These are phyloP conservation scores for Exephanes ischioxanthus DNA, from an alignment of 2,888 invertebrate genomes.

Conservation along the genomic window DNA sequence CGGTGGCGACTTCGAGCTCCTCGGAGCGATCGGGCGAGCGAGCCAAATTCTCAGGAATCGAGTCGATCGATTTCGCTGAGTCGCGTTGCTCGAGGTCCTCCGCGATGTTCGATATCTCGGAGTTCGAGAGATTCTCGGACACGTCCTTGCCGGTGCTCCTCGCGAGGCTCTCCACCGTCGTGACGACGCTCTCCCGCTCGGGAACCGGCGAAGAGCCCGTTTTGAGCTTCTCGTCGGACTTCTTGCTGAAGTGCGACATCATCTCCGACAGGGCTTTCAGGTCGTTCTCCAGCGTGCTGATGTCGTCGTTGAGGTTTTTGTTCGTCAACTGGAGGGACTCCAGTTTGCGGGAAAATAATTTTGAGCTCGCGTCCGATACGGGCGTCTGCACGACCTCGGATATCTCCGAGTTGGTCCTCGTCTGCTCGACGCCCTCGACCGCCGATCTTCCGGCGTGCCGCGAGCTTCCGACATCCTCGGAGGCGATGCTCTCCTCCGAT, in stretches of 20 bases:
- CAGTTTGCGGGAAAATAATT: constrained; percentile 75
- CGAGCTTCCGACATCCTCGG: constrained; percentile 14
- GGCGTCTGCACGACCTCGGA: constrained; percentile 40
- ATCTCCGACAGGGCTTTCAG: constrained; percentile 81
- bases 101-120: constrained; percentile 44
- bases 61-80: constrained; percentile 20
- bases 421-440: constrained; percentile 27
- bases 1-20: constrained; percentile 61
- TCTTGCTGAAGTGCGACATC: constrained; percentile 81
- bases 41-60: constrained; percentile 18
- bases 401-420: constrained; percentile 49
- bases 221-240: constrained; percentile 76
- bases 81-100: constrained; percentile 42
- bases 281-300: constrained; percentile 81
- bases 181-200: constrained; percentile 28
- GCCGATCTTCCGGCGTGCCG: constrained; percentile 3
- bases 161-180: constrained; percentile 52
- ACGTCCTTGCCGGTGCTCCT: constrained; percentile 77
- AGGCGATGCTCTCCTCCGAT: constrained; percentile 46
- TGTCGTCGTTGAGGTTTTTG: constrained; percentile 81
- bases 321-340: constrained; percentile 79
- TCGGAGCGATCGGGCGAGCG: constrained; percentile 36
- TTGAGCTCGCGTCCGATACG: constrained; percentile 54
- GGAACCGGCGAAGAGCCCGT: constrained; percentile 31
- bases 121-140: constrained; percentile 74